phyloP scores from a whole-genome alignment of 2,797 vertebrate species.

The Intellagama lesueurii region DNA sequence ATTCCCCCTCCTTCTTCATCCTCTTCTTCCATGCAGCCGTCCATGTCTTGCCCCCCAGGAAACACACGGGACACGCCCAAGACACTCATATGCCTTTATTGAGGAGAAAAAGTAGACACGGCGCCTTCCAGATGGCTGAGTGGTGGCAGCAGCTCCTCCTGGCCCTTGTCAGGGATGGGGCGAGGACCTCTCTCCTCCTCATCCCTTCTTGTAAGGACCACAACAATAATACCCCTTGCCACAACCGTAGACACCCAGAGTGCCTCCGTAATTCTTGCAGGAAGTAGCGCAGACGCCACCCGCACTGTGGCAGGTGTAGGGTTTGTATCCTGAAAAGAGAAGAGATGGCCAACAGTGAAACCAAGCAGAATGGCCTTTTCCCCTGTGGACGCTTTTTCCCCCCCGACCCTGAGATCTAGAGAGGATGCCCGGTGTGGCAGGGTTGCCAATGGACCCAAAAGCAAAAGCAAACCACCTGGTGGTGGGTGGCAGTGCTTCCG shows the following conservation, averaged over 20 bases:
- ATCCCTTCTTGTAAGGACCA: background rate
- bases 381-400: too few species aligned
- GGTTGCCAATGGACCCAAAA: too few species aligned
- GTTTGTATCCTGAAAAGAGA: background rate
- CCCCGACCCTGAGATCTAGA: too few species aligned
- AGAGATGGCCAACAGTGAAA: background rate
- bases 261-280: rapidly evolving
- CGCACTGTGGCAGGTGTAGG: background rate
- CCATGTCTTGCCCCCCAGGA: background rate
- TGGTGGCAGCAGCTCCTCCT: background rate
- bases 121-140: background rate
- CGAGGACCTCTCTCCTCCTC: background rate
- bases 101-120: background rate
- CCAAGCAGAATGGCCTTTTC: background rate
- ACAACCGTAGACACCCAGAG: rapidly evolving
- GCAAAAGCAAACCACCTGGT: too few species aligned
- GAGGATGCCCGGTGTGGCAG: too few species aligned
- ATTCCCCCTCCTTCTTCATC: too few species aligned
- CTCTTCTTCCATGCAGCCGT: background rate
- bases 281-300: rapidly evolving
- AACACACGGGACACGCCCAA: background rate
- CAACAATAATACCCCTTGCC: rapidly evolving
- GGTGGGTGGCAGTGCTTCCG: too few species aligned
- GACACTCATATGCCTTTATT: background rate
- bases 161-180: background rate